A percentile compares a stretch with the other conserved stretches of the same genome.
phyloP scores from a whole-genome alignment of 2,113 vertebrate genomes.

The Porphyrio hochstetteri region DNA sequence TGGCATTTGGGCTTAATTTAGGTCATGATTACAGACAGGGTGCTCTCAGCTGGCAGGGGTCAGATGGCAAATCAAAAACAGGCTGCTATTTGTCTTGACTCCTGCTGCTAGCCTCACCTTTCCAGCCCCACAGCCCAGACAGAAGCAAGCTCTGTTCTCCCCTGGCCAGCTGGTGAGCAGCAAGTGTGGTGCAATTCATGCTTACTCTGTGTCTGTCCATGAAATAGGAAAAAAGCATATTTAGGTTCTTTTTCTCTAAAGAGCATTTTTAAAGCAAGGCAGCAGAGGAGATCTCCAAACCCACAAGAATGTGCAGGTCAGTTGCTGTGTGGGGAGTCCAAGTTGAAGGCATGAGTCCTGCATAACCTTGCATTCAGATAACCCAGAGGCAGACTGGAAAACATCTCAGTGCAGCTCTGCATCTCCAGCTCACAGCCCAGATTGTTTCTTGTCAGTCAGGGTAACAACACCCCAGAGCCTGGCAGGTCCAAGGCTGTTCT shows the following conservation, averaged over 20 bases:
- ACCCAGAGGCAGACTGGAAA: not conserved
- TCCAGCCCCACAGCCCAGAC: conserved; percentile 31
- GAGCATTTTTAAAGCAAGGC: not conserved
- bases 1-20: conserved; percentile 62
- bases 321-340: not conserved
- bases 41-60: conserved; percentile 65
- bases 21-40: conserved; percentile 35
- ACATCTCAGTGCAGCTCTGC: not conserved
- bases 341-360: not conserved
- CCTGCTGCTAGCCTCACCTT: conserved; percentile 58
- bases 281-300: not conserved
- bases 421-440: not conserved
- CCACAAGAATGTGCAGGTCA: not conserved
- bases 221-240: not conserved
- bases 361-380: not conserved
- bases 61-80: conserved; percentile 68
- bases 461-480: not conserved
- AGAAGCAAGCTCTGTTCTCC: conserved; percentile 63
- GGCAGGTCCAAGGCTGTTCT: not conserved
- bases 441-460: not conserved
- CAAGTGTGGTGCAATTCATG: conserved; percentile 13
- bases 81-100: conserved; percentile 66
- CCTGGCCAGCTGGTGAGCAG: conserved; percentile 52
- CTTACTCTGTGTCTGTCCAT: not conserved
- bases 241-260: not conserved